Evolutionary conservation across 2,888 invertebrate genomes (phyloP).

Genomic region (Pasiphila rectangulata): DNA sequence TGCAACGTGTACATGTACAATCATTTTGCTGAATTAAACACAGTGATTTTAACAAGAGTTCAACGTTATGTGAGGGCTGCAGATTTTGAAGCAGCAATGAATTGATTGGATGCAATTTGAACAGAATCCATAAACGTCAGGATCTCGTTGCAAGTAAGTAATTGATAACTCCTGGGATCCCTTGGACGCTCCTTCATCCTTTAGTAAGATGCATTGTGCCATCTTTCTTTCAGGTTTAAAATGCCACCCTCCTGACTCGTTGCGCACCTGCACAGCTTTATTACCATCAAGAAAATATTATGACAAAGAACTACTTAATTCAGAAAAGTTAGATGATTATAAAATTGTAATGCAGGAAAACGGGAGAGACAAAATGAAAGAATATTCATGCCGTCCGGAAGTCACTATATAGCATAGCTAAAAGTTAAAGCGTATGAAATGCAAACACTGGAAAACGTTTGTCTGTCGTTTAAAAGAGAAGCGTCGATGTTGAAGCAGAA

Average conservation of each 20-base stretch:
- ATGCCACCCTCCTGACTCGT: slow-evolving; percentile 39
- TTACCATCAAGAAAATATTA: slow-evolving; percentile 36
- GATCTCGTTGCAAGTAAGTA: slow-evolving; percentile 28
- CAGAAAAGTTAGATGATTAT: slow-evolving; percentile 19
- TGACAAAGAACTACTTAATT: slow-evolving; percentile 25
- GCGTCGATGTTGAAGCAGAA: slow-evolving; percentile 43
- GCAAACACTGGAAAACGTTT: slow-evolving; percentile 51
- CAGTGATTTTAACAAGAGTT: too few relatives aligned
- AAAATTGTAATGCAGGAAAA: slow-evolving; percentile 16
- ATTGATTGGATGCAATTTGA: neutral
- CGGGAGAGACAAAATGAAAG: slow-evolving; percentile 9
- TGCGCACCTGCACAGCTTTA: slow-evolving; percentile 48
- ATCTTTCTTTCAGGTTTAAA: slow-evolving; percentile 53
- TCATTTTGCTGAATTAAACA: too few relatives aligned
- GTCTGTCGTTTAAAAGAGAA: slow-evolving; percentile 50
- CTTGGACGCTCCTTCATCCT: slow-evolving; percentile 33
- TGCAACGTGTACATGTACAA: too few relatives aligned
- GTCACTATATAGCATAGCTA: slow-evolving; percentile 10
- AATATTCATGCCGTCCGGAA: slow-evolving; percentile 9
- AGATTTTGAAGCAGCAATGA: neutral
- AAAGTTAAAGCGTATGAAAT: slow-evolving; percentile 39
- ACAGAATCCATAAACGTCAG: neutral
- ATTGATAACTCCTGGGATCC: slow-evolving; percentile 44
- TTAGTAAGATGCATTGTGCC: slow-evolving; percentile 39
- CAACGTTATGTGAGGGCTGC: too few relatives aligned